These are phyloP conservation scores for Bucorvus abyssinicus DNA, from an alignment of 2,797 vertebrate genomes.

Conservation along the genomic window DNA sequence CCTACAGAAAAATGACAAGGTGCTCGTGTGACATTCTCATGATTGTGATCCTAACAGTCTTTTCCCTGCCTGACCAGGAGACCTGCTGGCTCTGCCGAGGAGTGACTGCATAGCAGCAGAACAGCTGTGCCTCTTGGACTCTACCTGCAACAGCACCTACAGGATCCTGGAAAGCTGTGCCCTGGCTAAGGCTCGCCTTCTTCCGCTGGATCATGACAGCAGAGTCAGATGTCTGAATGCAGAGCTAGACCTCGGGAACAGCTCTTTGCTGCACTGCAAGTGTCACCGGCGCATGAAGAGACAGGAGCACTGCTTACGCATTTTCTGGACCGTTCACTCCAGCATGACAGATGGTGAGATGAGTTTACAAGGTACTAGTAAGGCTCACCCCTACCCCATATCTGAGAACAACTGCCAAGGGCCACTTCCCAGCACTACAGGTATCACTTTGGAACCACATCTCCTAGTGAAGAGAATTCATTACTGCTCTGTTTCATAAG, in stretches of 20 bases:
- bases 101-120: conserved; percentile 84
- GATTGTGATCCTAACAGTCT: neutral
- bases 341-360: conserved; percentile 82
- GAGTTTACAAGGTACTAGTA: neutral
- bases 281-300: conserved; percentile 86
- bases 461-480: neutral
- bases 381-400: neutral
- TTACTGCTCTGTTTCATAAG: neutral
- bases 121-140: conserved; percentile 77
- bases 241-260: conserved; percentile 78
- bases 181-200: conserved; percentile 66
- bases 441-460: neutral
- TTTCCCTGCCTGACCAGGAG: conserved; percentile 60
- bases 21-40: neutral
- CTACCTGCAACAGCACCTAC: conserved; percentile 81
- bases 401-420: neutral
- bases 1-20: neutral
- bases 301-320: conserved; percentile 85
- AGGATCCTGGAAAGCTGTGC: conserved; percentile 82
- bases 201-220: conserved; percentile 59
- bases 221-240: conserved; percentile 82
- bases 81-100: conserved; percentile 55
- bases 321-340: conserved; percentile 88
- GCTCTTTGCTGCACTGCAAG: conserved; percentile 83
- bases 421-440: neutral